Base-by-base conservation (phyloP, 2,888 invertebrate species). In the Drosophila kuntzei region DNA sequence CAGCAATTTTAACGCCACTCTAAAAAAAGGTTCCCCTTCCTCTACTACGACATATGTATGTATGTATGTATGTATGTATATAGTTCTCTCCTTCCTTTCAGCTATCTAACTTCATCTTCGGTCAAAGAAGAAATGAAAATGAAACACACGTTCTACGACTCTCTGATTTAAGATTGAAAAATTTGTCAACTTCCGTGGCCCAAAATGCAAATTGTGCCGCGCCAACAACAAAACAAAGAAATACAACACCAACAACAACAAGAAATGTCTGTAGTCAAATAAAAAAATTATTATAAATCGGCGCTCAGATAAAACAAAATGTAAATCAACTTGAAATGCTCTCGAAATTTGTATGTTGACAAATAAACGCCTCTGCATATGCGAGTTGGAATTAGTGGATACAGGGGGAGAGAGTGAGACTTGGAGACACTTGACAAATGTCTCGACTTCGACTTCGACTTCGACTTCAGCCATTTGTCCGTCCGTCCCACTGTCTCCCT, bases 351-450 rank as follows among this genome's bases (percentile, higher is more conserved):
- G 62, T 69, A 64, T 85, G 86, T 87, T 82, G 81, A 87, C 81
- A 82, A 81, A 82, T 87, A 89, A 84, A 84, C 89, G 83, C 89
- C 89, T 84, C 89, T 89, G 87, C 83, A 71, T 29, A 53, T 49
- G 53, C 27, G 27, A 20, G 39, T 36, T 27, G 51, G n/a, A 12
- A 16, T 0, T 7, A 0, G 11, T 18, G 18, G 53, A 32, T 27
- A 8, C 11, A 9, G 39, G 14, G 12, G 18, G 34, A 27, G 12
- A 6, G 29, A 36, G 8, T 14, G 20, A 7, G 14, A 20, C 20
- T 9, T 37, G 37, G 44, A 74, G 64, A 71, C 89, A 87, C 77
- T 83, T 88, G 84, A 83, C 87, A 83, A 86, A 86, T 82, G 85
- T 71, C 65, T 64, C 49, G 53, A 54, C 36, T 60, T 49, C 37